Percentiles rank a stretch among this genome's conserved stretches.
phyloP scores from a whole-genome alignment of 2,113 vertebrate species.

The Dicerorhinus sumatrensis region DNA sequence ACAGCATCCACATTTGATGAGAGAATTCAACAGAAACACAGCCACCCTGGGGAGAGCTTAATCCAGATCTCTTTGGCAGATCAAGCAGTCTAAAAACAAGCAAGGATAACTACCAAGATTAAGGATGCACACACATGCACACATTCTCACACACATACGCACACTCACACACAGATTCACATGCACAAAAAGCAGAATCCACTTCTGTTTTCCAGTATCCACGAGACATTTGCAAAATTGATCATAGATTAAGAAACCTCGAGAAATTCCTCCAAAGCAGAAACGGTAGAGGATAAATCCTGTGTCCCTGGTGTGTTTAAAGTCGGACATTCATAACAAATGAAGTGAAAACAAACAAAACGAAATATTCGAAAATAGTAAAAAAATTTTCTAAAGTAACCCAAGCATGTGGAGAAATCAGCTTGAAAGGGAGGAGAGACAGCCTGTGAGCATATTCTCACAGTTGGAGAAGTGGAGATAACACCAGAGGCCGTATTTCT shows the following conservation, averaged over 20 bases:
- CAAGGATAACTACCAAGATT: not conserved
- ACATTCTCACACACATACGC: not conserved
- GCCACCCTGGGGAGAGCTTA: not conserved
- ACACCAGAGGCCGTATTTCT: constrained; percentile 14
- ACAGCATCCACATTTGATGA: not conserved
- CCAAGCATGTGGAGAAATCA: constrained; percentile 41
- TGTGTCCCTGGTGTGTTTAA: not conserved
- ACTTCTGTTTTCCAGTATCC: not conserved
- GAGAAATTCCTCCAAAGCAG: not conserved
- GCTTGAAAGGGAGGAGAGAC: not conserved
- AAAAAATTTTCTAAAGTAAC: not conserved
- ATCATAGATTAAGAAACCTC: constrained; percentile 12
- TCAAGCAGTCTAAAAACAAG: not conserved
- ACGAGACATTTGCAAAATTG: not conserved
- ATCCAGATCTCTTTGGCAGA: not conserved
- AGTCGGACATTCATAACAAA: not conserved
- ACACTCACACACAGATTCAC: not conserved
- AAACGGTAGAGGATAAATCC: not conserved
- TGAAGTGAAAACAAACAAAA: not conserved
- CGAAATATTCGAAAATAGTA: not conserved
- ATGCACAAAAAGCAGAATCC: not conserved
- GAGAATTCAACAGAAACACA: not conserved
- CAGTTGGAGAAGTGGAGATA: not conserved
- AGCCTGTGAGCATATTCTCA: not conserved
- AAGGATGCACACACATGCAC: not conserved